phyloP scores from a whole-genome alignment of 2,888 invertebrate species.

The Cheilosia grossa region DNA sequence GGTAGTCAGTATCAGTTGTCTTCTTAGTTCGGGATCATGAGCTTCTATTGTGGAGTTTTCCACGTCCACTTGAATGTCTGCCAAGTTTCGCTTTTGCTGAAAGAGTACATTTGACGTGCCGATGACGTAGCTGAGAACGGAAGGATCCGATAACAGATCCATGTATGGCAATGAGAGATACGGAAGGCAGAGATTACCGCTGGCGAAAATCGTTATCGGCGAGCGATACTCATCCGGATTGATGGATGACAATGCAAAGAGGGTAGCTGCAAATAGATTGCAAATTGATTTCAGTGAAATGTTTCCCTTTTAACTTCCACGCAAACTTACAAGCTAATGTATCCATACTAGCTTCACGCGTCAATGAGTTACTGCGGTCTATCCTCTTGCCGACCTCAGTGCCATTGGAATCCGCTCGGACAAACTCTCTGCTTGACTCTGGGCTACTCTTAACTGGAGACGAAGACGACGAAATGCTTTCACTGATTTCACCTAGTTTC shows the following conservation, averaged over 20 bases:
- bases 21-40: conserved; percentile 89
- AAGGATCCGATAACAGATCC: conserved; percentile 94
- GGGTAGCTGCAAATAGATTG: conserved; percentile 77
- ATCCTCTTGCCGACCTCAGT: conserved; percentile 77
- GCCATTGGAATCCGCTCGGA: conserved; percentile 80
- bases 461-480: conserved; percentile 61
- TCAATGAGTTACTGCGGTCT: conserved; percentile 84
- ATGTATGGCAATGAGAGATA: conserved; percentile 97
- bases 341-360: conserved; percentile 89
- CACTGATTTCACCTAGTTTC: conserved; percentile 49
- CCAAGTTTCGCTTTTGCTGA: conserved; percentile 95
- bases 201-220: conserved; percentile 93
- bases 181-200: conserved; percentile 97
- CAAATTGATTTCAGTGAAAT: neutral
- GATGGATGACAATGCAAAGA: conserved; percentile 80
- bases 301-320: neutral
- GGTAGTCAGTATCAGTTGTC: conserved; percentile 94
- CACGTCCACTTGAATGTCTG: conserved; percentile 96
- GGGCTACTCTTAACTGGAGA: conserved; percentile 68
- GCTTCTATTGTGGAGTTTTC: conserved; percentile 94
- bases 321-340: conserved; percentile 84
- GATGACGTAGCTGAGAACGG: conserved; percentile 93
- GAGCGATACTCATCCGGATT: conserved; percentile 89
- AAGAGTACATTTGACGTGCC: conserved; percentile 99
- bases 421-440: conserved; percentile 79